Evolutionary conservation across 2,888 invertebrate genomes (phyloP).

Genomic region (Morpho helenor): DNA sequence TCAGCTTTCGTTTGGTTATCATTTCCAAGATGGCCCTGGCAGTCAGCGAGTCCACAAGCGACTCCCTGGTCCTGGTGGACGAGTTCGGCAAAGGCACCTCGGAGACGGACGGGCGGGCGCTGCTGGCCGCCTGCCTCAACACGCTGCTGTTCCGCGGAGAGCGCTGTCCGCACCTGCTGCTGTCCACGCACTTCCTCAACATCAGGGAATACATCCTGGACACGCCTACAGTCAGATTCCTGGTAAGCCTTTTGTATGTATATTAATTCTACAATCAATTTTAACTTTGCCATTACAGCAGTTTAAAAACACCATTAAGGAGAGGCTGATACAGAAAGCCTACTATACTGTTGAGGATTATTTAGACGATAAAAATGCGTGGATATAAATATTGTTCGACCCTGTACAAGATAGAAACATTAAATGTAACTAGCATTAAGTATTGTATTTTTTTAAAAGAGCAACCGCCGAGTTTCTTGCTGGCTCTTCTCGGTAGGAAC

Average conservation of each 20-base stretch:
- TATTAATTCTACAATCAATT: too few relatives aligned
- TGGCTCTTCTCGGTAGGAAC: too few relatives aligned
- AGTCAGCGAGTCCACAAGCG: slow-evolving; percentile 80
- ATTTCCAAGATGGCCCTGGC: slow-evolving; percentile 83
- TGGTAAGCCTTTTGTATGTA: slow-evolving; percentile 74
- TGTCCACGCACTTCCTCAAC: slow-evolving; percentile 88
- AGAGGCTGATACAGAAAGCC: too few relatives aligned
- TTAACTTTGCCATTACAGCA: too few relatives aligned
- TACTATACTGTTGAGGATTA: too few relatives aligned
- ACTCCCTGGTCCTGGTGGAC: slow-evolving; percentile 89
- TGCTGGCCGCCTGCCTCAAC: slow-evolving; percentile 84
- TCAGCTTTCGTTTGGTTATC: neutral
- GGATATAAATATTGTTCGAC: too few relatives aligned
- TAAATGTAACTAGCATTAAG: too few relatives aligned
- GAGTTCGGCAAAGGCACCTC: slow-evolving; percentile 94
- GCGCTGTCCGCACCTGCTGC: slow-evolving; percentile 85
- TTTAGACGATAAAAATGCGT: too few relatives aligned
- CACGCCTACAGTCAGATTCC: slow-evolving; percentile 67
- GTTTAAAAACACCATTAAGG: too few relatives aligned
- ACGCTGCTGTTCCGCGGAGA: slow-evolving; percentile 77
- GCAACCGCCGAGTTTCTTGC: too few relatives aligned
- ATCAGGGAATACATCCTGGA: slow-evolving; percentile 79
- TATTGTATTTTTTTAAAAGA: too few relatives aligned
- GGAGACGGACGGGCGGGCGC: slow-evolving; percentile 85
- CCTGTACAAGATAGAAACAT: too few relatives aligned